These are phyloP conservation scores for Lapara coniferarum DNA, from an alignment of 2,888 invertebrate species.

Conservation along the genomic window DNA sequence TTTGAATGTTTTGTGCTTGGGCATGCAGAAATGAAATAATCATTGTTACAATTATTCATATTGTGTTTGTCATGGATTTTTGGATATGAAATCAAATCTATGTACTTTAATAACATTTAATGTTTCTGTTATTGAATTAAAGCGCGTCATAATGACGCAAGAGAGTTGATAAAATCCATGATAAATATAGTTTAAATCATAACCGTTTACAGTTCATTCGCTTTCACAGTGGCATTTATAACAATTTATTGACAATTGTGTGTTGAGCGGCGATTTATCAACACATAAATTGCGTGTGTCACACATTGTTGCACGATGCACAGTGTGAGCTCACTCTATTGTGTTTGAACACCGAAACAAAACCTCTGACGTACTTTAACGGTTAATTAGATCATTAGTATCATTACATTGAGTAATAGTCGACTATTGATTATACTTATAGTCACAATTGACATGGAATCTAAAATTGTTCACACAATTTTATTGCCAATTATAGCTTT, in stretches of 20 bases:
- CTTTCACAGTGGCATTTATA: slow-evolving; percentile 76
- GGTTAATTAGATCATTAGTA: neutral
- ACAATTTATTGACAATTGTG: slow-evolving; percentile 59
- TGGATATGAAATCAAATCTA: slow-evolving; percentile 9
- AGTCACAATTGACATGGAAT: neutral
- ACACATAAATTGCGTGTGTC: slow-evolving; percentile 56
- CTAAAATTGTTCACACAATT: neutral
- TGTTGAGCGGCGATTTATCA: slow-evolving; percentile 39
- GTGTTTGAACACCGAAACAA: slow-evolving; percentile 8
- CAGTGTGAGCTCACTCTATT: slow-evolving; percentile 44
- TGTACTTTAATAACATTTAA: neutral
- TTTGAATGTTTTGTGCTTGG: slow-evolving; percentile 77
- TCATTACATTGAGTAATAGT: neutral
- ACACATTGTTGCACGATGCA: slow-evolving; percentile 52
- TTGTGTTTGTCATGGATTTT: slow-evolving; percentile 50
- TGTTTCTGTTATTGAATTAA: slow-evolving; percentile 4
- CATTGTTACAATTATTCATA: slow-evolving; percentile 58
- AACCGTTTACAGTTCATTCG: slow-evolving; percentile 69
- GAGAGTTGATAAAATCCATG: slow-evolving; percentile 22
- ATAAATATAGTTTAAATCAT: slow-evolving; percentile 59
- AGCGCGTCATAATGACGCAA: neutral
- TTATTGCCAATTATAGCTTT: neutral
- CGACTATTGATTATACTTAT: neutral
- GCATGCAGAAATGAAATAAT: slow-evolving; percentile 81
- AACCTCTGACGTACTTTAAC: neutral